A percentile compares a stretch with the other conserved stretches of the same genome.
phyloP scores from a whole-genome alignment of 2,797 vertebrate species.

The Arrhamphus sclerolepis region DNA sequence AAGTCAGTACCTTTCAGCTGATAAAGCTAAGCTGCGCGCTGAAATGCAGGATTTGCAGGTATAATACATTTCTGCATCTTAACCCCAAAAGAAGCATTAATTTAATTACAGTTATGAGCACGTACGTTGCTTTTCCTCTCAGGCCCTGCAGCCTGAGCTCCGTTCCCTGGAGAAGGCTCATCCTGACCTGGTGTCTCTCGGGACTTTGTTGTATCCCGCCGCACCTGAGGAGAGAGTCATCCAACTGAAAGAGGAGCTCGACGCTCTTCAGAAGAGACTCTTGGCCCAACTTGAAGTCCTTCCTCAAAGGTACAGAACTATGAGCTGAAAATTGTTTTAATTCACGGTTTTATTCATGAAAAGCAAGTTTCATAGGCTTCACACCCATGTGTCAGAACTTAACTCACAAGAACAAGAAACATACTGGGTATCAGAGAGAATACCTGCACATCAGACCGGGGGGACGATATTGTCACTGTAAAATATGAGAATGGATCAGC shows the following conservation, averaged over 20 bases:
- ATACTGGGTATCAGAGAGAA: too few relatives aligned
- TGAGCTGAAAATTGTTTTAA: too few relatives aligned
- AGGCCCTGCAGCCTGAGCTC: slow-evolving; percentile 85
- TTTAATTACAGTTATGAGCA: too few relatives aligned
- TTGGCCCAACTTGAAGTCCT: slow-evolving; percentile 77
- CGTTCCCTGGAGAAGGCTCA: slow-evolving; percentile 75
- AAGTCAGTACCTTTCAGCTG: slow-evolving; percentile 80
- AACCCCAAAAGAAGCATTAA: neutral
- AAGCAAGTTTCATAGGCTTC: too few relatives aligned
- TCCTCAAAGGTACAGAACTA: slow-evolving; percentile 80
- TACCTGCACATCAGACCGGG: too few relatives aligned
- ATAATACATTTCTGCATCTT: slow-evolving; percentile 19
- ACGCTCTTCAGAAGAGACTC: slow-evolving; percentile 83
- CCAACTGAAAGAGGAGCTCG: slow-evolving; percentile 80
- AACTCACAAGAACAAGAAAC: too few relatives aligned
- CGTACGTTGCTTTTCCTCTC: slow-evolving; percentile 6
- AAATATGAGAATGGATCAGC: too few relatives aligned
- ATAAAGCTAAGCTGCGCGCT: slow-evolving; percentile 86
- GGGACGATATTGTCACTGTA: too few relatives aligned
- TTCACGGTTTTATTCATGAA: too few relatives aligned
- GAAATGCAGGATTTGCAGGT: slow-evolving; percentile 90
- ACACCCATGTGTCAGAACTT: too few relatives aligned
- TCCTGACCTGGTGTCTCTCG: slow-evolving; percentile 78
- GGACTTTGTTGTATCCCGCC: slow-evolving; percentile 78
- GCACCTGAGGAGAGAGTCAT: slow-evolving; percentile 81